Evolutionary conservation across 2,888 invertebrate species (phyloP).

Genomic region (Agrenia bidenticulata): DNA sequence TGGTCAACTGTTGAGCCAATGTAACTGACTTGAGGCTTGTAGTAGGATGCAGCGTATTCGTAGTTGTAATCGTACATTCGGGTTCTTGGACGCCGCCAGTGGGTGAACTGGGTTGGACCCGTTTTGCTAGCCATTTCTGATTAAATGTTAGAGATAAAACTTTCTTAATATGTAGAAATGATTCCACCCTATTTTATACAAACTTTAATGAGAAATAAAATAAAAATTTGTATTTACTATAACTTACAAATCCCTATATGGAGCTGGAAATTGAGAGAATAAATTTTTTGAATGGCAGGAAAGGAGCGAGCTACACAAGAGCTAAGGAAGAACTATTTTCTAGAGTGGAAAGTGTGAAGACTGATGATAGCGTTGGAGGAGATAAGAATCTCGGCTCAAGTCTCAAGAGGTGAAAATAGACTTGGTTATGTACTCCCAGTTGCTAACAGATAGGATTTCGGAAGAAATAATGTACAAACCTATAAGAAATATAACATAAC

Average conservation of each 20-base stretch:
- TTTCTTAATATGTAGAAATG: not conserved
- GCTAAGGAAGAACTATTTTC: too few relatives aligned
- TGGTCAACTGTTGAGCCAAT: conserved; percentile 35
- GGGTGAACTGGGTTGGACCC: conserved; percentile 2
- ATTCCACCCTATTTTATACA: too few relatives aligned
- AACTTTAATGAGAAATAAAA: too few relatives aligned
- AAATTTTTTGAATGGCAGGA: too few relatives aligned
- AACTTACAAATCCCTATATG: not conserved
- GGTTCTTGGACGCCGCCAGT: conserved; percentile 23
- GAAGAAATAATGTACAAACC: not conserved
- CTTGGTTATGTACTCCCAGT: conserved; percentile 8
- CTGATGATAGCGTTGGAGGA: not conserved
- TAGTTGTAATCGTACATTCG: conserved; percentile 54
- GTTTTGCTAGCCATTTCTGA: conserved; percentile 12
- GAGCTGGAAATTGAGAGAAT: not conserved
- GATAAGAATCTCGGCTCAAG: conserved; percentile 3
- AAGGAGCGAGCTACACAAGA: not conserved
- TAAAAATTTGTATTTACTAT: too few relatives aligned
- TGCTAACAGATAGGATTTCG: not conserved
- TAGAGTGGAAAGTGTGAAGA: not conserved
- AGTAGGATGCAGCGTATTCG: conserved; percentile 53
- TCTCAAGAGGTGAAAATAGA: conserved; percentile 15
- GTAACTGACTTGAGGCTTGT: conserved; percentile 52
- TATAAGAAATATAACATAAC: not conserved
- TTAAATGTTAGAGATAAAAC: not conserved